phyloP scores from a whole-genome alignment of 2,888 invertebrate genomes.

The Clanis bilineata region DNA sequence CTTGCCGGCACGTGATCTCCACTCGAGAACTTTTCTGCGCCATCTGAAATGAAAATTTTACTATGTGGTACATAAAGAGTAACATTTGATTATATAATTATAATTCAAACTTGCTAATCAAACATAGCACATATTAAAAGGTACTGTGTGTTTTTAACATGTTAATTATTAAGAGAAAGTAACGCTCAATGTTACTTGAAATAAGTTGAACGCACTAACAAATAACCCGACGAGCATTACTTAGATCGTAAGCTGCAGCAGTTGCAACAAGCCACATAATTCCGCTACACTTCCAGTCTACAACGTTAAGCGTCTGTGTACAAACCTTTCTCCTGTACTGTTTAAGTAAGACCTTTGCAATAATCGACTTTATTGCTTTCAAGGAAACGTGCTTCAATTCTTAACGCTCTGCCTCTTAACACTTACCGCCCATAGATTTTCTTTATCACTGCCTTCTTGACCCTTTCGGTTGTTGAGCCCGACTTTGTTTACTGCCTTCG shows the following conservation, averaged over 20 bases:
- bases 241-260: slow-evolving; percentile 19
- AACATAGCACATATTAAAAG: no score
- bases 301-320: slow-evolving; percentile 23
- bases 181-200: not conserved
- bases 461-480: slow-evolving; percentile 37
- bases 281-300: slow-evolving; percentile 27
- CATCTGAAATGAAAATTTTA: no score
- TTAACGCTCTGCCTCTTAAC: slow-evolving; percentile 36
- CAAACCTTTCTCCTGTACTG: slow-evolving; percentile 41
- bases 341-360: slow-evolving; percentile 41
- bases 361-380: slow-evolving; percentile 44
- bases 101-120: no score
- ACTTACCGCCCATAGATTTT: slow-evolving; percentile 46
- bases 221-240: not conserved
- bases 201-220: not conserved
- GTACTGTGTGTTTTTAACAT: not conserved
- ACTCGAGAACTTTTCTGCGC: no score
- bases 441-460: slow-evolving; percentile 49
- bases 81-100: no score
- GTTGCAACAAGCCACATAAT: slow-evolving; percentile 17
- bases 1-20: no score
- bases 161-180: no score
- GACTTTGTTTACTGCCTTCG: slow-evolving; percentile 23
- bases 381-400: slow-evolving; percentile 46
- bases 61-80: no score